Conservation (phyloP, 2,113 vertebrate genomes). For the Siphamia tubifer region DNA sequence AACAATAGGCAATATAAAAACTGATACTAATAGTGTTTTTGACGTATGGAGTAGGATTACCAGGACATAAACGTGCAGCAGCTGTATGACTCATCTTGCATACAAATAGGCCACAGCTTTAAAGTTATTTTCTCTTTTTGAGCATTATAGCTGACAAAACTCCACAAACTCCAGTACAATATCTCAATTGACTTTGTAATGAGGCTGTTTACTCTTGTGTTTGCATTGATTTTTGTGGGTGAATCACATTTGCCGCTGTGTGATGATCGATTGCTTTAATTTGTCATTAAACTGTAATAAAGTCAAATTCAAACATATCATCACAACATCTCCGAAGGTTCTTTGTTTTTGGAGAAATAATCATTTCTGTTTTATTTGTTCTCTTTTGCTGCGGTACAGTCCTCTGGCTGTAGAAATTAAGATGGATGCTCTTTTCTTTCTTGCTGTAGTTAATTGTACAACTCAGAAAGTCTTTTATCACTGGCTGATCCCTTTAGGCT, state of each 20-base stretch:
- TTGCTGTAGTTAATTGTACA: constrained; percentile 58
- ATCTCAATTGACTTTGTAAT: neutral
- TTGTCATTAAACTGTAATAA: neutral
- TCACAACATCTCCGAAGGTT: too few species aligned
- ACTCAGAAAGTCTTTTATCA: constrained; percentile 57
- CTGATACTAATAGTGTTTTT: too few species aligned
- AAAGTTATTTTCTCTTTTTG: too few species aligned
- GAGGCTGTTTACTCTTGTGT: neutral
- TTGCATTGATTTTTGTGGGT: constrained; percentile 1
- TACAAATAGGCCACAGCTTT: too few species aligned
- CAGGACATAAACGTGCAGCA: too few species aligned
- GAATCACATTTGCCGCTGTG: neutral
- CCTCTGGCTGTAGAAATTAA: constrained; percentile 38
- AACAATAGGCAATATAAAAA: too few species aligned
- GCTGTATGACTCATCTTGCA: too few species aligned
- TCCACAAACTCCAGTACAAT: neutral
- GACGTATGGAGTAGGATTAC: too few species aligned
- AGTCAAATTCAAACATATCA: neutral
- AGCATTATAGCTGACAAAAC: too few species aligned
- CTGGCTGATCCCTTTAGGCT: constrained; percentile 32
- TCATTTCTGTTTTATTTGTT: neutral
- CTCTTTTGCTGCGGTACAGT: neutral
- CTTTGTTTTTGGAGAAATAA: too few species aligned
- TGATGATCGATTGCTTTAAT: neutral
- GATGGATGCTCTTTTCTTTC: constrained; percentile 24